These are phyloP conservation scores for Dasysyrphus tricinctus DNA, from an alignment of 2,888 invertebrate genomes.

Conservation along the genomic window DNA sequence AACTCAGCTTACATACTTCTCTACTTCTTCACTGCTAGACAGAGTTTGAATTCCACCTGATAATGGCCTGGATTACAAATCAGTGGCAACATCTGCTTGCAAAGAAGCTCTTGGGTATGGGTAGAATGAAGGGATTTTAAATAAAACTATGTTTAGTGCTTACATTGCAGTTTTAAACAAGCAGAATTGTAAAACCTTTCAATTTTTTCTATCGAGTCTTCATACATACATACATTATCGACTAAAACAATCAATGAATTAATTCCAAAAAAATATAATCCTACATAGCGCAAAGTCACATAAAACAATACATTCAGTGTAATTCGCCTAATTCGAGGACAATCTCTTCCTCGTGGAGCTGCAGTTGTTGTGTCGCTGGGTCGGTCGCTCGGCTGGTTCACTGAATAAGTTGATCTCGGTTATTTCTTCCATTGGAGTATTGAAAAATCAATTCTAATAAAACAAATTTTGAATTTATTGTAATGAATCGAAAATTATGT, in stretches of 20 bases:
- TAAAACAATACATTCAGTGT: slow-evolving; percentile 5
- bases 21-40: neutral
- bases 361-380: neutral
- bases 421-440: slow-evolving; percentile 36
- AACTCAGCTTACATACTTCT: neutral
- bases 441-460: slow-evolving; percentile 63
- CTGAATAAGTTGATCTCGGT: slow-evolving; percentile 32
- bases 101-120: neutral
- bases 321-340: slow-evolving; percentile 42
- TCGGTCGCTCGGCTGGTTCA: too few species aligned
- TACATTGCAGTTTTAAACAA: neutral
- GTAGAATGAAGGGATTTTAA: neutral
- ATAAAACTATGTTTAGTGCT: neutral
- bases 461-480: slow-evolving; percentile 75
- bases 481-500: slow-evolving; percentile 69
- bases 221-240: neutral
- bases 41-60: neutral
- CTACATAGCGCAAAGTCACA: neutral
- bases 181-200: neutral
- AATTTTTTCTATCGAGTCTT: neutral
- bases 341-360: slow-evolving; percentile 51
- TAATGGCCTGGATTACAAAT: neutral
- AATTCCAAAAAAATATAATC: slow-evolving; percentile 13
- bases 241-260: slow-evolving; percentile 37
- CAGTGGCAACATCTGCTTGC: neutral